Evolutionary conservation across 2,113 vertebrate genomes (phyloP), one percentile per base, ranked within the genome.

Genomic region (Phrynocephalus versicolor): DNA sequence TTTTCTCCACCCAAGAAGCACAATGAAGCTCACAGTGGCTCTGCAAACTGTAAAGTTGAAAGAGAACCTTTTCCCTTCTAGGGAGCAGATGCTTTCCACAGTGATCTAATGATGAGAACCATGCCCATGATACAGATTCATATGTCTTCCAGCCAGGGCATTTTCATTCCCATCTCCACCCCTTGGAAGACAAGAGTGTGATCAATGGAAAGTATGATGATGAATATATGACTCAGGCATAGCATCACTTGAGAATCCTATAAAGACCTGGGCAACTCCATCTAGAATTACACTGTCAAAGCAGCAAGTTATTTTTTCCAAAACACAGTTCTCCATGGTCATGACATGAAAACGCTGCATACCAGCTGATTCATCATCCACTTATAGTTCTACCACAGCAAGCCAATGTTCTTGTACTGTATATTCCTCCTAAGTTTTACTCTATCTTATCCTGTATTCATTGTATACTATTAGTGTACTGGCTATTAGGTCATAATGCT

Each of bases 21-120:
- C 79, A 41, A 16, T 84, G 82, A 57, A 89, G 80, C 62, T 84
- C 73, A 2, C 27, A n/a, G 0, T 45, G 88, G 74, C 16, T 67
- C 14, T n/a, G 7, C 27, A 77, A 73, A 6, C 85, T 88, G 65
- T 5, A 16, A 82, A 62, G 14, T 5, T 70, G 41, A 70, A 78
- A 57, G 51, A 74, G 64, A 67, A 45, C 23, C 45, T 57, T 37
- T 30, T n/a, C 33, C 19, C 73, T 76, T 37, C 64, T 51, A 0
- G 88, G 85, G 39, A 79, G 7, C 18, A 64, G 55, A 70, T 75
- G 65, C 74, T 77, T 51, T 37, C 90, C 33, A 1, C 33, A 3
- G 35, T 76, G 64, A 18, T n/a, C 5, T 5, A 39, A 35, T 21
- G 30, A 6, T 69, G 0, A 10, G 60, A 45, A 5, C 60, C 80